phyloP scores from a whole-genome alignment of 1,140 invertebrate species.

The Radopholus similis region DNA sequence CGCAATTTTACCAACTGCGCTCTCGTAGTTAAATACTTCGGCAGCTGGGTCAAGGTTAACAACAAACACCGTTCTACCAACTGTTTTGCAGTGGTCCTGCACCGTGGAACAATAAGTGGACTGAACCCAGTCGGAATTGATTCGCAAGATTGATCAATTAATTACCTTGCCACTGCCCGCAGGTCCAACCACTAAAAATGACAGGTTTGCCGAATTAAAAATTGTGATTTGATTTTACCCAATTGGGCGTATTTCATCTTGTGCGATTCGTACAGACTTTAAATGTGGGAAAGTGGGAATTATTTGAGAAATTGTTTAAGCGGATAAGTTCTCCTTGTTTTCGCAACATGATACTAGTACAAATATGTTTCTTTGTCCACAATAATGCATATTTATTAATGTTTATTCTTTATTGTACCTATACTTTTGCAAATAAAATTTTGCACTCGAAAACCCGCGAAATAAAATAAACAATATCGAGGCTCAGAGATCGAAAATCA shows the following conservation, averaged over 20 bases:
- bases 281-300: too few species aligned
- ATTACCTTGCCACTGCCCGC: constrained; percentile 87
- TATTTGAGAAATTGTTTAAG: too few species aligned
- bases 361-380: too few species aligned
- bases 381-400: too few species aligned
- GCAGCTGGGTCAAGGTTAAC: constrained; percentile 96
- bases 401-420: too few species aligned
- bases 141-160: background rate
- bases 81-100: constrained; percentile 75
- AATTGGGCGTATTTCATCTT: constrained; percentile 28
- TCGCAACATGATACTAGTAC: too few species aligned
- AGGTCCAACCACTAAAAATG: constrained; percentile 74
- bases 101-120: constrained; percentile 91
- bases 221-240: background rate
- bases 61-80: constrained; percentile 74
- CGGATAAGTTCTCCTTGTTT: too few species aligned
- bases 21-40: constrained; percentile 86
- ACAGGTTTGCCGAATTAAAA: background rate
- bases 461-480: too few species aligned
- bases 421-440: too few species aligned
- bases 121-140: constrained; percentile 59
- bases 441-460: too few species aligned
- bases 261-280: too few species aligned
- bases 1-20: constrained; percentile 66
- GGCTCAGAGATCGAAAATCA: too few species aligned